phyloP scores from a whole-genome alignment of 2,888 invertebrate genomes.

The Neoitamus cyanurus region DNA sequence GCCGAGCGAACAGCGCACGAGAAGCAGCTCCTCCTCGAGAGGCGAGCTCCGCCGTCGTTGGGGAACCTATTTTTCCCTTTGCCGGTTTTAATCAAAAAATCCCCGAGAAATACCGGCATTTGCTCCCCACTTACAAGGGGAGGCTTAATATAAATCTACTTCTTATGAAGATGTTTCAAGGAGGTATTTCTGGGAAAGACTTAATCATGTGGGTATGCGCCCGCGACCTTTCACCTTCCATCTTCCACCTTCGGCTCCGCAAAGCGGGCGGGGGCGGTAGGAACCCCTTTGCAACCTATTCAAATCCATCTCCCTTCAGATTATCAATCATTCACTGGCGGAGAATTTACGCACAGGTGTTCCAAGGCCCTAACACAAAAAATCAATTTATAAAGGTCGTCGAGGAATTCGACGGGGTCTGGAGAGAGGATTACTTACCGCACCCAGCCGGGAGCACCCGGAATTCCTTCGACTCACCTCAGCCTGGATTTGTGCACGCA shows the following conservation, averaged over 20 bases:
- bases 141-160: neutral
- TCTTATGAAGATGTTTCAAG: conserved; percentile 5
- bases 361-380: conserved; percentile 12
- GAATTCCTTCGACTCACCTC: neutral
- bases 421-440: neutral
- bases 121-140: neutral
- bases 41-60: no score
- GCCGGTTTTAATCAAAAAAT: neutral
- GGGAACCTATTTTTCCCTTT: neutral
- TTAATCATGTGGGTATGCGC: conserved; percentile 1
- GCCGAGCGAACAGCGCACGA: neutral
- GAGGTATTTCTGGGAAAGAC: neutral
- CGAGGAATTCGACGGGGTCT: neutral
- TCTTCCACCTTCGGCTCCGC: neutral
- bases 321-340: conserved; percentile 28
- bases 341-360: conserved; percentile 29
- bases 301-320: conserved; percentile 18
- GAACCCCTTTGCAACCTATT: neutral
- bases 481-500: neutral
- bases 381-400: conserved; percentile 29
- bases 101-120: neutral
- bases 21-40: neutral
- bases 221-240: neutral
- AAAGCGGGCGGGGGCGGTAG: neutral
- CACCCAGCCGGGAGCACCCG: neutral